Conservation (phyloP, 2,888 invertebrate species). For the Coleophora flavipennella region DNA sequence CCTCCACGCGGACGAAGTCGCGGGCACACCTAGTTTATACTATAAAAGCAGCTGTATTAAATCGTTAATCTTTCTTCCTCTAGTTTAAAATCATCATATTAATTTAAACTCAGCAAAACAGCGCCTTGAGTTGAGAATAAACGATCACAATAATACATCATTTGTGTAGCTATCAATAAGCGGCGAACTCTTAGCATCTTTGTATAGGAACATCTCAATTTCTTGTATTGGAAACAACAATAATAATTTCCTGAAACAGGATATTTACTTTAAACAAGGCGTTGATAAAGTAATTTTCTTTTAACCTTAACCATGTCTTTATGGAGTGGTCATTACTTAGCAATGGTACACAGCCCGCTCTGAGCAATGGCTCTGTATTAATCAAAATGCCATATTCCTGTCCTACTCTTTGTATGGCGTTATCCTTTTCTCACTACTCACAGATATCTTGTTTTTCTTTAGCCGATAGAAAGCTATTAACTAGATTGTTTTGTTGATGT, state of each 20-base stretch:
- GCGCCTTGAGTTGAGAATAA: conserved; percentile 44
- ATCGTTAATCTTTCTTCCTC: not conserved
- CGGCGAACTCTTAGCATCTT: conserved; percentile 63
- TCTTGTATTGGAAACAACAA: conserved; percentile 70
- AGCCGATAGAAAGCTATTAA: conserved; percentile 33
- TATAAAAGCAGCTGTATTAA: too few species aligned
- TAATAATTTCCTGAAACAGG: conserved; percentile 72
- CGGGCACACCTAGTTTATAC: too few species aligned
- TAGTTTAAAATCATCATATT: conserved; percentile 9
- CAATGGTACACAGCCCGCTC: conserved; percentile 70
- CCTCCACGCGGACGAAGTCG: too few species aligned
- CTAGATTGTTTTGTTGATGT: conserved; percentile 15
- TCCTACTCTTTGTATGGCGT: conserved; percentile 49
- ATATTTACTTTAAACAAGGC: conserved; percentile 74
- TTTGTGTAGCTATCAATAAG: conserved; percentile 66
- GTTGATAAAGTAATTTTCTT: conserved; percentile 74
- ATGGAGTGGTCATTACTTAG: conserved; percentile 73
- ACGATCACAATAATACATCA: conserved; percentile 58
- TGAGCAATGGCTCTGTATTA: conserved; percentile 71
- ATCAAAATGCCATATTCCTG: conserved; percentile 69
- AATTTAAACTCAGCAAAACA: conserved; percentile 7
- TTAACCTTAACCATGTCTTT: conserved; percentile 73
- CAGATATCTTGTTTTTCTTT: conserved; percentile 58
- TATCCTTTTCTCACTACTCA: conserved; percentile 56
- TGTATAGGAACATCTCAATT: conserved; percentile 68